Evolutionary conservation across 2,888 invertebrate genomes (phyloP).

Genomic region (Pasiphila rectangulata): DNA sequence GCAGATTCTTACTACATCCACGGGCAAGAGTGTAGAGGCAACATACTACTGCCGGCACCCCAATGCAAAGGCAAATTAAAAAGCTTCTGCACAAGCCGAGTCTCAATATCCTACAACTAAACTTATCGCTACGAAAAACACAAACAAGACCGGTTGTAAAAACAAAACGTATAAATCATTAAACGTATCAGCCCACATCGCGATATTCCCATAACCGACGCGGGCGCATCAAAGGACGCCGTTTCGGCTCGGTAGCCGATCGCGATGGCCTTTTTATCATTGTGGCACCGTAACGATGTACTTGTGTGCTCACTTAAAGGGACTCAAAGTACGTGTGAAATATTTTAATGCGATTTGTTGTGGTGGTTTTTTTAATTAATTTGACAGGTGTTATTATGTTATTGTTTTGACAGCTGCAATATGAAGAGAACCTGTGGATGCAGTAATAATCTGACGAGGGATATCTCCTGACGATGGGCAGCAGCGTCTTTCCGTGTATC

Average conservation of each 20-base stretch:
- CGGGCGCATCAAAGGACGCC: conserved; percentile 56
- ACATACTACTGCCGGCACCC: too few species aligned
- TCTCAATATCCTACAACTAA: too few species aligned
- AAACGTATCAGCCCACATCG: conserved; percentile 13
- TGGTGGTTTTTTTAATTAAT: neutral
- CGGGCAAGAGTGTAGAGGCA: too few species aligned
- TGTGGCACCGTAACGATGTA: conserved; percentile 29
- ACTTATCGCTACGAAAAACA: too few species aligned
- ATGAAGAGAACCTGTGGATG: too few species aligned
- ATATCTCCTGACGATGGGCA: too few species aligned
- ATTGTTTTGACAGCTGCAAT: too few species aligned
- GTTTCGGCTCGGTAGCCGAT: conserved; percentile 65
- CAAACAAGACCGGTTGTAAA: neutral
- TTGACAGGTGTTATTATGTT: neutral
- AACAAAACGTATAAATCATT: conserved; percentile 9
- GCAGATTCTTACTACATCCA: too few species aligned
- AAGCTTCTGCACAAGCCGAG: too few species aligned
- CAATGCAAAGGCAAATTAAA: too few species aligned
- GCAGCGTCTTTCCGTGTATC: too few species aligned
- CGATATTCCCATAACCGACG: conserved; percentile 22
- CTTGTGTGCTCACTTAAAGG: conserved; percentile 26
- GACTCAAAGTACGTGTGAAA: conserved; percentile 7
- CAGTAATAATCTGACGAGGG: too few species aligned
- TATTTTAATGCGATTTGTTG: conserved; percentile 4
- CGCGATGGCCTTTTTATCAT: conserved; percentile 66